These are phyloP conservation scores for Caenorhabditis macrosperma DNA, from an alignment of 2,888 invertebrate species.

Conservation along the genomic window DNA sequence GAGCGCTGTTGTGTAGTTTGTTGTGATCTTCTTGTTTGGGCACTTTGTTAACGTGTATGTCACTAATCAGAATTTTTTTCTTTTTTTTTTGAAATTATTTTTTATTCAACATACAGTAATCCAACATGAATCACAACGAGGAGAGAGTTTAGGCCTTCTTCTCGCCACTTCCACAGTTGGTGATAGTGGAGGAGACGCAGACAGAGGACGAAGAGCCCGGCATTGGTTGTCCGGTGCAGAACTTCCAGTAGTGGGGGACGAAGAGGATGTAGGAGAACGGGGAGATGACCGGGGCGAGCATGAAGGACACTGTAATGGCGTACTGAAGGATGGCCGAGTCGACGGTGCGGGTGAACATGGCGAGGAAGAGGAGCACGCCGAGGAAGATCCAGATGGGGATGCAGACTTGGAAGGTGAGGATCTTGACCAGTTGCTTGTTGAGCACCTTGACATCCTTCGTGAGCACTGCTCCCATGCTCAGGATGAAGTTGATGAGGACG, in stretches of 20 bases:
- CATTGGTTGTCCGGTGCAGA: conserved; percentile 25
- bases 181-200: not conserved
- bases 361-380: conserved; percentile 34
- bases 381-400: conserved; percentile 53
- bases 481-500: conserved; percentile 35
- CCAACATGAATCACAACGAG: too few species aligned
- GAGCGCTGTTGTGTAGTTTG: too few species aligned
- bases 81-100: too few species aligned
- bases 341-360: conserved; percentile 22
- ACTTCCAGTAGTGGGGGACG: conserved; percentile 49
- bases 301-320: conserved; percentile 36
- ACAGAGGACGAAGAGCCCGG: not conserved
- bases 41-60: too few species aligned
- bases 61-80: too few species aligned
- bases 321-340: conserved; percentile 13
- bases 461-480: conserved; percentile 38
- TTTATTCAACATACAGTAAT: too few species aligned
- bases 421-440: conserved; percentile 49
- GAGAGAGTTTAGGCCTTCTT: not conserved
- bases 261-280: conserved; percentile 48
- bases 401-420: conserved; percentile 54
- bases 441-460: conserved; percentile 36
- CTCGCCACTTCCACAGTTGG: not conserved
- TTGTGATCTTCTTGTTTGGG: too few species aligned
- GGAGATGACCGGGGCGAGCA: conserved; percentile 49